phyloP scores from a whole-genome alignment of 2,797 vertebrate genomes.

The Centroberyx gerrardi region DNA sequence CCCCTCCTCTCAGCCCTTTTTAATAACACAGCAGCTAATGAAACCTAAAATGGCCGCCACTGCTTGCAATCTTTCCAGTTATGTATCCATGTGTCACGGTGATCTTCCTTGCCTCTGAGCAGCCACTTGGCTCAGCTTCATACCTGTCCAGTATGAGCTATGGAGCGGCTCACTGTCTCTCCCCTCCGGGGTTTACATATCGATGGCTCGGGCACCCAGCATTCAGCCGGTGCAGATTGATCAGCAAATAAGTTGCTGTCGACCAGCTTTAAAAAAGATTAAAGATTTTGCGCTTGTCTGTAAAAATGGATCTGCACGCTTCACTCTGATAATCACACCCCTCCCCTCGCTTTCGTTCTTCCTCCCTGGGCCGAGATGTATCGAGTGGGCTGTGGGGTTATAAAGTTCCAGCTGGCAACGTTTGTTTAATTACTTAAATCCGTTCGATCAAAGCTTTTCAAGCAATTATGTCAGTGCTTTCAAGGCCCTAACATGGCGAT shows the following conservation, averaged over 20 bases:
- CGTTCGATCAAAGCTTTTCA: constrained; percentile 77
- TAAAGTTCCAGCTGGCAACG: constrained; percentile 77
- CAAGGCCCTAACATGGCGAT: constrained; percentile 65
- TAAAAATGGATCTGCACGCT: constrained; percentile 66
- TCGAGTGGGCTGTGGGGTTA: constrained; percentile 70
- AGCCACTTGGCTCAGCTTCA: constrained; percentile 59
- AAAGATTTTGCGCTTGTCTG: constrained; percentile 70
- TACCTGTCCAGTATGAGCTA: constrained; percentile 58
- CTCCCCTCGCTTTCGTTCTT: constrained; percentile 15
- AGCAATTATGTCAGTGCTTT: constrained; percentile 76
- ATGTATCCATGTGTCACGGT: constrained; percentile 28
- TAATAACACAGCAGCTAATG: constrained; percentile 48
- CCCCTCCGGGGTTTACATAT: constrained; percentile 49
- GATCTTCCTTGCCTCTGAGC: constrained; percentile 39
- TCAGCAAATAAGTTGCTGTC: constrained; percentile 73
- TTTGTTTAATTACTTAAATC: constrained; percentile 84
- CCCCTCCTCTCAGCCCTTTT: constrained; percentile 17
- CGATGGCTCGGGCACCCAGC: constrained; percentile 34
- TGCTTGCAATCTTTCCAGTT: constrained; percentile 27
- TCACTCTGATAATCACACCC: constrained; percentile 62
- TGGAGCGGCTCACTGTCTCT: constrained; percentile 45
- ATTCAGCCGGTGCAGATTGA: constrained; percentile 62
- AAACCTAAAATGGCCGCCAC: constrained; percentile 49
- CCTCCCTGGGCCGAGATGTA: constrained; percentile 56
- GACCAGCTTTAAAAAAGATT: constrained; percentile 71